Evolutionary conservation across 2,113 vertebrate genomes (phyloP).

Genomic region (Eleginops maclovinus): DNA sequence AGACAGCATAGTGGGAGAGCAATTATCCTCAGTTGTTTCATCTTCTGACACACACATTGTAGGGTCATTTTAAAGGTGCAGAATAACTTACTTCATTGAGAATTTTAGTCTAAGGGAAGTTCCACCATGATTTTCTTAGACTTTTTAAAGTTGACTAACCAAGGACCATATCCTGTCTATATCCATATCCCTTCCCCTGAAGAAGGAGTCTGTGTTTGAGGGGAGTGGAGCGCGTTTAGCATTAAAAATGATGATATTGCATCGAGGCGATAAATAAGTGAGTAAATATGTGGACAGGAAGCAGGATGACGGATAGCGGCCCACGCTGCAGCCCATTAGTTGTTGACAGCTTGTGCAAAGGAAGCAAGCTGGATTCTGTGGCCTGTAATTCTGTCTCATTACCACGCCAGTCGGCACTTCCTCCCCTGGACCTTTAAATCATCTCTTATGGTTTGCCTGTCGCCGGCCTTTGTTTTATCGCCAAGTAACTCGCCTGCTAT

Average conservation of each 20-base stretch:
- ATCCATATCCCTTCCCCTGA: conserved; percentile 37
- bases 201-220: conserved; percentile 29
- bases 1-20: too few species aligned
- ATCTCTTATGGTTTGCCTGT: conserved; percentile 95
- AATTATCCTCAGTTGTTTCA: too few species aligned
- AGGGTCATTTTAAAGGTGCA: too few species aligned
- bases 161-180: conserved; percentile 14
- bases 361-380: conserved; percentile 81
- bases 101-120: too few species aligned
- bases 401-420: conserved; percentile 85
- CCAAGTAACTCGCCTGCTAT: conserved; percentile 93
- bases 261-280: conserved; percentile 85
- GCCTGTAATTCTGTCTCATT: conserved; percentile 91
- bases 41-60: too few species aligned
- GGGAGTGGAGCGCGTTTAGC: conserved; percentile 64
- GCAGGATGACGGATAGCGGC: conserved; percentile 83
- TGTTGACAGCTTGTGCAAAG: conserved; percentile 84
- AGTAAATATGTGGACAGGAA: conserved; percentile 84
- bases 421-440: conserved; percentile 92
- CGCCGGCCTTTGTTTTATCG: conserved; percentile 94
- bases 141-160: neutral
- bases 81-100: too few species aligned
- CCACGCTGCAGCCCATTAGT: conserved; percentile 83
- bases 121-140: too few species aligned
- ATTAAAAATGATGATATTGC: conserved; percentile 85